These are phyloP conservation scores for Apantesis nais DNA, from an alignment of 2,888 invertebrate species.

Conservation along the genomic window DNA sequence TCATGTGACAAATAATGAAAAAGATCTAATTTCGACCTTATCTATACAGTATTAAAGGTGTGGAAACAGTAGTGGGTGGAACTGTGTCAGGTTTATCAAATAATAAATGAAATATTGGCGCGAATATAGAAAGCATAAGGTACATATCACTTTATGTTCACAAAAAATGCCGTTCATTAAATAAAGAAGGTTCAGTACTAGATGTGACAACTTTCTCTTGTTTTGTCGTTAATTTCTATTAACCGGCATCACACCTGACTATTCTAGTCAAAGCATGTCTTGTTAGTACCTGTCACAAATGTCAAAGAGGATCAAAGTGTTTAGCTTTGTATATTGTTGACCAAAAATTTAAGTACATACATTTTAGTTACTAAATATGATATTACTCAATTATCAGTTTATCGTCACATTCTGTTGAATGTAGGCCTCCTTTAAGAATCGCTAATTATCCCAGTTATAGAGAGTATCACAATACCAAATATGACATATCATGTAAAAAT, in stretches of 20 bases:
- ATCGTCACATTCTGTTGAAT: no score
- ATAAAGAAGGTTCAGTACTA: constrained; percentile 35
- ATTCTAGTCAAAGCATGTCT: background rate
- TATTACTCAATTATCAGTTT: no score
- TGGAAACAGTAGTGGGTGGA: constrained; percentile 25
- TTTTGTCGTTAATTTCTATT: constrained; percentile 28
- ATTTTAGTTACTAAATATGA: no score
- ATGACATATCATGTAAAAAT: no score
- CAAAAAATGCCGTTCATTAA: constrained; percentile 33
- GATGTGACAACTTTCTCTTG: constrained; percentile 37
- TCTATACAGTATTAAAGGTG: constrained; percentile 17
- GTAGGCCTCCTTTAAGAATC: no score
- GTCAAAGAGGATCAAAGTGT: background rate
- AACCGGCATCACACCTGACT: constrained; percentile 19
- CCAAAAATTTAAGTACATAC: no score
- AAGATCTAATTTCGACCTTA: constrained; percentile 41
- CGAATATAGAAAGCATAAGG: constrained; percentile 70
- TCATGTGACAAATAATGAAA: constrained; percentile 23
- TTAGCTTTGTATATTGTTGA: background rate
- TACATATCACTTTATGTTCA: constrained; percentile 32
- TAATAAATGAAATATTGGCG: constrained; percentile 65
- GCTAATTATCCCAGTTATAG: no score
- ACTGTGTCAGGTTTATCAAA: constrained; percentile 47
- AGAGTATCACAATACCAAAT: no score
- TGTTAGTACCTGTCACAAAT: background rate